Conservation (phyloP, 2,888 invertebrate genomes). For the Litoditis marina region DNA sequence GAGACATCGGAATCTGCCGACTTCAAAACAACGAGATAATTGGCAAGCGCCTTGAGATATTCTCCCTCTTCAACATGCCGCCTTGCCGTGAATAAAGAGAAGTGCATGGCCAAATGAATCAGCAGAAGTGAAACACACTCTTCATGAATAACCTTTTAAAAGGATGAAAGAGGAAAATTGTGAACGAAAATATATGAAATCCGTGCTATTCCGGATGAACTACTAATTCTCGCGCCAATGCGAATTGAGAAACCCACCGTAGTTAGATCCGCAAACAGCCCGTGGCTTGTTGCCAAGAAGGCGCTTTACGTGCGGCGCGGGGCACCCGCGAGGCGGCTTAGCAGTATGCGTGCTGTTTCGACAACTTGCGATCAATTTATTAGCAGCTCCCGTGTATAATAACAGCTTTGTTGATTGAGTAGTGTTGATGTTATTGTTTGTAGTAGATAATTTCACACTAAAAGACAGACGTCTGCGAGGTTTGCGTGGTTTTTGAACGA, state of each 20-base stretch:
- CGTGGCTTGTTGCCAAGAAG: no score
- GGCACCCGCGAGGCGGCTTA: constrained; percentile 15
- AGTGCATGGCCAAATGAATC: not conserved
- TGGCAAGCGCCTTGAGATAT: not conserved
- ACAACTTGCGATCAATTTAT: constrained; percentile 26
- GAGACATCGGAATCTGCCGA: not conserved
- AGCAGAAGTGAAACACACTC: no score
- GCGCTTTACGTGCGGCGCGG: constrained; percentile 13
- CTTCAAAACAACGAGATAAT: not conserved
- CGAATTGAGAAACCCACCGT: no score
- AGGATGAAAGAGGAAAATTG: no score
- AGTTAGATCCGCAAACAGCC: no score
- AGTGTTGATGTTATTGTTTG: no score
- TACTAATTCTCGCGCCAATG: no score
- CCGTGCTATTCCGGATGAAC: no score
- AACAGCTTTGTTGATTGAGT: not conserved
- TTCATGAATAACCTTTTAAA: no score
- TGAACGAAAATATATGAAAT: no score
- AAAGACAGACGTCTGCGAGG: not conserved
- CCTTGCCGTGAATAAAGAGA: constrained; percentile 1
- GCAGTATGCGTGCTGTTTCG: constrained; percentile 23
- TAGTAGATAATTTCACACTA: no score
- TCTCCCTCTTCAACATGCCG: not conserved
- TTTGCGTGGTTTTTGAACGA: no score
- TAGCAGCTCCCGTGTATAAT: constrained; percentile 13